Percentiles rank a stretch among this genome's conserved stretches.
Evolutionary conservation across 2,797 vertebrate genomes (phyloP).

Genomic region (Syngnathus acus): DNA sequence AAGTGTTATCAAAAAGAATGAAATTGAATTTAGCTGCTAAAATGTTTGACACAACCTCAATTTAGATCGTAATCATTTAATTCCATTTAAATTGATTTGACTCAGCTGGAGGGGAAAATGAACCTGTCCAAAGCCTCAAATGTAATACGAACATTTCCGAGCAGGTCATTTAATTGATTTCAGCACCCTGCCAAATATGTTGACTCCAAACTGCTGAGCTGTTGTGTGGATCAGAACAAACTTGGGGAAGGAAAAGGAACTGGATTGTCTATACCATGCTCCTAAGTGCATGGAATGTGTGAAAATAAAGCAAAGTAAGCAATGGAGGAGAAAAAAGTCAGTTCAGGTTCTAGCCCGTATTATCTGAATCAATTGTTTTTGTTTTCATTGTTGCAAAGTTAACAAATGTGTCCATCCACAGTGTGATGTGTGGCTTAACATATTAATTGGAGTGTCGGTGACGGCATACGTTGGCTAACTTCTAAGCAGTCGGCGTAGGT

Average conservation of each 20-base stretch:
- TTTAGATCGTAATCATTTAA: conserved; percentile 51
- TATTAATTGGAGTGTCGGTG: background rate
- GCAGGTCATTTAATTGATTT: conserved; percentile 44
- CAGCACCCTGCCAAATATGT: conserved; percentile 26
- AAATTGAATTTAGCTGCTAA: conserved; percentile 26
- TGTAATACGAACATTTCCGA: conserved; percentile 30
- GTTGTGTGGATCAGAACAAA: conserved; percentile 22
- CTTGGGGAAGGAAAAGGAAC: conserved; percentile 6
- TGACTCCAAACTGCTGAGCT: conserved; percentile 17
- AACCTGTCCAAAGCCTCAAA: conserved; percentile 23
- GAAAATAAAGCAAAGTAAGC: background rate
- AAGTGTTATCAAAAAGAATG: conserved; percentile 19
- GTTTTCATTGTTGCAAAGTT: background rate
- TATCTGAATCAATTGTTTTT: too few relatives aligned
- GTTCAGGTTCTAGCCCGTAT: background rate
- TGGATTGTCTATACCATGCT: background rate
- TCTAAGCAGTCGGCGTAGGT: background rate
- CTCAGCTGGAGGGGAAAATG: conserved; percentile 37
- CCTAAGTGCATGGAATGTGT: conserved; percentile 3
- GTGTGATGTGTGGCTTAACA: background rate
- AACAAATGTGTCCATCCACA: background rate
- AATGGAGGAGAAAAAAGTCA: background rate
- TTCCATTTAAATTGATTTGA: conserved; percentile 47
- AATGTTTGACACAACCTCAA: conserved; percentile 26
- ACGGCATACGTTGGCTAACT: background rate